Base-by-base conservation (phyloP, 2,888 invertebrate species). In the Oscheius sp. region DNA sequence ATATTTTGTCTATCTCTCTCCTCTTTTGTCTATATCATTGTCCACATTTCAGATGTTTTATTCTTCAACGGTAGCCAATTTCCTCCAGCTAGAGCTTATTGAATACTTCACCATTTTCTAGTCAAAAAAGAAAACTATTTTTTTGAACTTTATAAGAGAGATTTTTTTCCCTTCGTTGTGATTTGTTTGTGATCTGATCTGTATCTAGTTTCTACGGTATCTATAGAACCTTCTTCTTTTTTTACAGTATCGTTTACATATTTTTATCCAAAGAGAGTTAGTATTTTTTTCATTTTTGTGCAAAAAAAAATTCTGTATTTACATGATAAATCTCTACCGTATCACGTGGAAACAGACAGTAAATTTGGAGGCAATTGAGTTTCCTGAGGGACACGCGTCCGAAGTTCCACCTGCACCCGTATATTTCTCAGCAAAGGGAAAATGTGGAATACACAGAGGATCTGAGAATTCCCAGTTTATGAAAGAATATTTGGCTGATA, bases 181-280 rank as follows among this genome's bases (percentile, higher is more conserved):
- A 66, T 66, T 66, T 49, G 66, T 66, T 66, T 66, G 66, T 66
- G 66, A 66, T 66, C 66, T 66, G 49, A 61, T 52, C 66, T 66
- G 66, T 66, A 66, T 29, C 52, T 66, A 66, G 66, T 61, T 61
- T 43, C 21, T 49, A 49, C 16, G 21, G 13, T 49, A 21, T 49
- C 2, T 21, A 49, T 2, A 3, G 3, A 13, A 3, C 3, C 49
- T 49, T 49, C 21, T 49, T n/a, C n/a, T n/a, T n/a, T 49, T 21
- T 18, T 5, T 18, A 49, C 16, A 16, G 49, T 49, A 49, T 49
- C 21, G 2, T 49, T 13, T 13, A 3, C n/a, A 18, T 13, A 49
- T 49, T 49, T 35, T 6, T 35, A 35, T 35, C 35, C 35, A 35
- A 35, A 35, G 35, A 35, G 35, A 35, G 9, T 35, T 35, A 35